Evolutionary conservation across 2,113 vertebrate genomes (phyloP).

Genomic region (Stigmatopora argus): DNA sequence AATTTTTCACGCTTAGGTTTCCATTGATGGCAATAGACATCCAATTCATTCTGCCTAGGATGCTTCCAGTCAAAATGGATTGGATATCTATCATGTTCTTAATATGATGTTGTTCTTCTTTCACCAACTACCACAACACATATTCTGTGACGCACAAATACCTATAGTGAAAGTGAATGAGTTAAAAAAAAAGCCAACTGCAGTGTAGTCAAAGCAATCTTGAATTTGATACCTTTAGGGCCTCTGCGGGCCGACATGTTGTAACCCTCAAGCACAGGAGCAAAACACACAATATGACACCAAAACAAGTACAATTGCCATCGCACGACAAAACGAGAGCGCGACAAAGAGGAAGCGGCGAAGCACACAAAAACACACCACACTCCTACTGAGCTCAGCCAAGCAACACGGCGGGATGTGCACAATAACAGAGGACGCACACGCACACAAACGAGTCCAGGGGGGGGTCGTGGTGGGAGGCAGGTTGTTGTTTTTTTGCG

Average conservation of each 20-base stretch:
- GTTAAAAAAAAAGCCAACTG: not conserved
- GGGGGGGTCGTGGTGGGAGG: slow-evolving; percentile 8
- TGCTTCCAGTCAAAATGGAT: too few relatives aligned
- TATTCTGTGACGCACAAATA: too few relatives aligned
- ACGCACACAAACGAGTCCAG: slow-evolving; percentile 12
- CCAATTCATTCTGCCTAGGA: too few relatives aligned
- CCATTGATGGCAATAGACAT: too few relatives aligned
- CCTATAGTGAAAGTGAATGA: too few relatives aligned
- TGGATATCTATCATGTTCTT: too few relatives aligned
- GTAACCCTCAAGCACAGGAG: slow-evolving; percentile 32
- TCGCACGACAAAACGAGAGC: slow-evolving; percentile 29
- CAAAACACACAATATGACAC: slow-evolving; percentile 16
- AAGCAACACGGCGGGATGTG: slow-evolving; percentile 44
- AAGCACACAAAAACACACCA: slow-evolving; percentile 22
- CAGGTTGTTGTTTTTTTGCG: slow-evolving; percentile 8
- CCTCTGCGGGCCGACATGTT: not conserved
- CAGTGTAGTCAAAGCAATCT: not conserved
- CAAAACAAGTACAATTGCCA: slow-evolving; percentile 31
- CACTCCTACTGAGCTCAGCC: slow-evolving; percentile 34
- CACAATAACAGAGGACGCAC: slow-evolving; percentile 12
- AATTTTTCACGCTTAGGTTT: too few relatives aligned
- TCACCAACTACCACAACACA: too few relatives aligned
- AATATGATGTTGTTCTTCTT: too few relatives aligned
- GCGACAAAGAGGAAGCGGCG: slow-evolving; percentile 38
- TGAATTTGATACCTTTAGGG: not conserved